These are phyloP conservation scores for Anseranas semipalmata DNA, from an alignment of 2,113 vertebrate species.

Conservation along the genomic window DNA sequence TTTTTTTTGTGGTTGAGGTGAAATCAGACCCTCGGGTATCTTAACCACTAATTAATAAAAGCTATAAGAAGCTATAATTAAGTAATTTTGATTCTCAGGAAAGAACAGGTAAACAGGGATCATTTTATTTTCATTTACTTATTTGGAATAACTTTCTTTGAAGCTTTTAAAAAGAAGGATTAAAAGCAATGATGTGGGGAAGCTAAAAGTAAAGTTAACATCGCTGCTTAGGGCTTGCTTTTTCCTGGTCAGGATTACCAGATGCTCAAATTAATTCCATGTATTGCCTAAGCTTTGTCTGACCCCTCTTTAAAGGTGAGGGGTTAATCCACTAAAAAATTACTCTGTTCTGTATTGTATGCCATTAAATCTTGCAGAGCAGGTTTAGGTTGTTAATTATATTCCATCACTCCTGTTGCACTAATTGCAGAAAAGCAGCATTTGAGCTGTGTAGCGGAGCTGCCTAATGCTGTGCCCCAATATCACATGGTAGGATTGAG, in stretches of 20 bases:
- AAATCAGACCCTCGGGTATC: background rate
- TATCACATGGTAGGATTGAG: fast-evolving
- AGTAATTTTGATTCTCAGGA: background rate
- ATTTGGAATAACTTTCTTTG: background rate
- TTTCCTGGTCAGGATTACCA: background rate
- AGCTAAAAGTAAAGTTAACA: background rate
- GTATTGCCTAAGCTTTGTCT: background rate
- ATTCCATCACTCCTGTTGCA: background rate
- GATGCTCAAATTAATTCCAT: slow-evolving; percentile 13
- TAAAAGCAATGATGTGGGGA: background rate
- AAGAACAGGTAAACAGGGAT: background rate
- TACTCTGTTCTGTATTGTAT: background rate
- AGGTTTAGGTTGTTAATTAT: background rate
- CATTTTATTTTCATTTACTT: background rate
- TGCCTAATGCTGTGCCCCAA: background rate
- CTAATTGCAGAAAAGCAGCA: background rate
- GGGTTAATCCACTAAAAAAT: slow-evolving; percentile 35
- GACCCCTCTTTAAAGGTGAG: background rate
- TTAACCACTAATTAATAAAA: background rate
- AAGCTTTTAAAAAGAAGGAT: background rate
- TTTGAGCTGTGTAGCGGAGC: background rate
- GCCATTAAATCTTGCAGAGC: background rate
- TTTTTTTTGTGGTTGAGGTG: background rate
- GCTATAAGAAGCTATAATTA: background rate
- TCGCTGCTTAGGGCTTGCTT: background rate